Evolutionary conservation across 2,113 vertebrate species (phyloP).

Genomic region (Cottus gobio): DNA sequence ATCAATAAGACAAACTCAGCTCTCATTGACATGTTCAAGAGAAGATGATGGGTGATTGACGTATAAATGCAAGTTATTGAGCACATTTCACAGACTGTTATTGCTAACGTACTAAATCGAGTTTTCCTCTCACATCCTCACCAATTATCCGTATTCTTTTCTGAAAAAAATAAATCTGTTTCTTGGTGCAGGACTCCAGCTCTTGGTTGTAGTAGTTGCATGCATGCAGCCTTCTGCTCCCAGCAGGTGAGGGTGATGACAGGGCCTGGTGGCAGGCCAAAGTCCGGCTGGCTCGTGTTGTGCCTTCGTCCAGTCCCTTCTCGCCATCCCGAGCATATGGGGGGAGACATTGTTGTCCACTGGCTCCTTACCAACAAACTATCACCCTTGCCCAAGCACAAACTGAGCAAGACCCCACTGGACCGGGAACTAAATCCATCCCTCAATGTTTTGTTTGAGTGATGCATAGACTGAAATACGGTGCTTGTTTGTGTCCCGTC

Average conservation of each 20-base stretch:
- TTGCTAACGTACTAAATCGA: not conserved
- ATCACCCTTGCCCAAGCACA: conserved; percentile 76
- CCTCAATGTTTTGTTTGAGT: conserved; percentile 52
- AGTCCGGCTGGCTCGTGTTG: conserved; percentile 72
- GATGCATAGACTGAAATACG: not conserved
- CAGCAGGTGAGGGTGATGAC: conserved; percentile 81
- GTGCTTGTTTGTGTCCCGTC: conserved; percentile 10
- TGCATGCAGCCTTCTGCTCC: conserved; percentile 62
- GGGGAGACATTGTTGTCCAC: conserved; percentile 71
- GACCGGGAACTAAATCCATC: conserved; percentile 53
- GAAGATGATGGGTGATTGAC: not conserved
- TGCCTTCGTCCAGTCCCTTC: conserved; percentile 75
- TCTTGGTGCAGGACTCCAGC: conserved; percentile 9
- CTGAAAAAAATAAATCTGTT: not conserved
- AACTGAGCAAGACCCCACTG: conserved; percentile 63
- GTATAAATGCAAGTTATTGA: not conserved
- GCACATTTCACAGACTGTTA: not conserved
- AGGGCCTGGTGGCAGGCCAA: conserved; percentile 82
- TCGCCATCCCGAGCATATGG: conserved; percentile 80
- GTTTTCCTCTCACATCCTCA: not conserved
- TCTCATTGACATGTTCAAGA: not conserved
- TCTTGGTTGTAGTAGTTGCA: conserved; percentile 37
- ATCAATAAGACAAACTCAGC: not conserved
- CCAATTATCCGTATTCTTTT: not conserved
- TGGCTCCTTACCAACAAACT: conserved; percentile 74